phyloP scores from a whole-genome alignment of 2,113 vertebrate genomes.

The Ophthalmolycus amberensis region DNA sequence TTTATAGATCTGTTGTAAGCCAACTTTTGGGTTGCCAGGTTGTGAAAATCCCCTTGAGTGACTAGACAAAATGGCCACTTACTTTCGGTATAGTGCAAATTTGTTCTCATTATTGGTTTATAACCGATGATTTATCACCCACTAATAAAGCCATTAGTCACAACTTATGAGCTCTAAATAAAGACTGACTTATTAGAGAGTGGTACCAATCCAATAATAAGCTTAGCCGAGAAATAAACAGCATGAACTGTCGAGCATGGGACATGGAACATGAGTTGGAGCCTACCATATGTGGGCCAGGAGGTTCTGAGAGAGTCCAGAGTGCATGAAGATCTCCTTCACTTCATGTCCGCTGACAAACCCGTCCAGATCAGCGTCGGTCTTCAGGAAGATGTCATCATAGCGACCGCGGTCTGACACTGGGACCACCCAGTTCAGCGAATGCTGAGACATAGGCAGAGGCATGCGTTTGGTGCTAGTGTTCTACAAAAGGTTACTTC shows the following conservation, averaged over 20 bases:
- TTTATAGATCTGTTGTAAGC: neutral
- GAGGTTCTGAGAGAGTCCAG: conserved; percentile 92
- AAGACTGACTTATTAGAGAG: neutral
- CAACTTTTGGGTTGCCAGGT: neutral
- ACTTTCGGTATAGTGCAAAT: neutral
- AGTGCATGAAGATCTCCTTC: conserved; percentile 99
- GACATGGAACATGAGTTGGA: neutral
- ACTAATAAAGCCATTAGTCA: neutral
- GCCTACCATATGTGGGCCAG: conserved; percentile 97
- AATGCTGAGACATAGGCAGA: conserved; percentile 80
- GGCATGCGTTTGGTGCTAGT: too few relatives aligned
- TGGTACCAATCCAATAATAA: neutral
- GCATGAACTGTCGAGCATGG: neutral
- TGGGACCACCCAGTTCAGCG: conserved; percentile 91
- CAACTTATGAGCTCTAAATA: neutral
- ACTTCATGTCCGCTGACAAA: conserved; percentile 96
- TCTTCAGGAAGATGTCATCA: conserved; percentile 97
- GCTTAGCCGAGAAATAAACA: neutral
- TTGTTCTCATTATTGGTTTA: neutral
- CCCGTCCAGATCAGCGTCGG: conserved; percentile 93
- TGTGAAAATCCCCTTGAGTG: neutral
- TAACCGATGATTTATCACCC: neutral
- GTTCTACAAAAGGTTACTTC: neutral
- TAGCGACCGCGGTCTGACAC: conserved; percentile 90
- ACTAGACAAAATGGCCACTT: neutral